Percentiles rank a stretch among this genome's conserved stretches.
Evolutionary conservation across 1,140 invertebrate genomes (phyloP).

Genomic region (Aporrectodea caliginosa): DNA sequence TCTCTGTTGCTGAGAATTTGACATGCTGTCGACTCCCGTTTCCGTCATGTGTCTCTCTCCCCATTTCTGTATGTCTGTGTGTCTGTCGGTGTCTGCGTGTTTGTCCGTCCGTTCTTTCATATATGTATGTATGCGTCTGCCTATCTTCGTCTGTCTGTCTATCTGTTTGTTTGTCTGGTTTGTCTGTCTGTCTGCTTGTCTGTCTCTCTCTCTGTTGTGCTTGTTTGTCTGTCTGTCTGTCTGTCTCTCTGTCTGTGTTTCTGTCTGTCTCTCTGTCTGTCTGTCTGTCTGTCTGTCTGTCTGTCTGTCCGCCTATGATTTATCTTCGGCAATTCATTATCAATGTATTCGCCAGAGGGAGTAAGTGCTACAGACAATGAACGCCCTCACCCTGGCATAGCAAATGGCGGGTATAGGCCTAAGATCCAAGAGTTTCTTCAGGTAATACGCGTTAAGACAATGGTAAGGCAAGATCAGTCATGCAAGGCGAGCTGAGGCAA

Average conservation of each 20-base stretch:
- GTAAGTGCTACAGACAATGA: no score
- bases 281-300: not conserved
- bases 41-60: no score
- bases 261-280: not conserved
- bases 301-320: not conserved
- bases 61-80: not conserved
- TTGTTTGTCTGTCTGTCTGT: slow-evolving; percentile 1
- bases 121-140: no score
- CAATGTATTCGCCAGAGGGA: not conserved
- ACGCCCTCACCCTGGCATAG: no score
- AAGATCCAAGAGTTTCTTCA: no score
- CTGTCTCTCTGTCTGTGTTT: not conserved
- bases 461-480: no score
- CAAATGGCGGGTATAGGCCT: no score
- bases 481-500: no score
- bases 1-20: no score
- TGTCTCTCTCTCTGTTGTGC: not conserved
- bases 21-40: no score
- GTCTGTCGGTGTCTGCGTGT: not conserved
- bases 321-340: not conserved
- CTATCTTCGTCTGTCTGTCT: not conserved
- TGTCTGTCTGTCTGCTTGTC: not conserved
- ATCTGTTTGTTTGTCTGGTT: not conserved
- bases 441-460: no score
- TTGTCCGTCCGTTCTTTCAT: not conserved